Base-by-base conservation (phyloP, 2,113 vertebrate species). In the Sporophila hypoxantha region DNA sequence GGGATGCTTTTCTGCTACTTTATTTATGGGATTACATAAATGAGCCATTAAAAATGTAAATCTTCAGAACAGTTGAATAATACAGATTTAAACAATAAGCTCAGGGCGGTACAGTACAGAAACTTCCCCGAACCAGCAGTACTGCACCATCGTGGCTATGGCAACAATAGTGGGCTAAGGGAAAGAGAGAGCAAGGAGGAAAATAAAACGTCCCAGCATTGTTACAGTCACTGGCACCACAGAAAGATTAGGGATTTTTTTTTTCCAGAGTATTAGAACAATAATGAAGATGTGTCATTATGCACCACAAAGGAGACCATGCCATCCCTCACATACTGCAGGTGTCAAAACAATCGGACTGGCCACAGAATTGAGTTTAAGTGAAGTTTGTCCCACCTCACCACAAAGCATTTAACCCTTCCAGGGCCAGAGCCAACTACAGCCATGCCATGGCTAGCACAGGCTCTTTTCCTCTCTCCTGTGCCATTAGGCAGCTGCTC, bases 21-120 rank as follows among this genome's bases (percentile, higher is more conserved):
- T 98, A 98, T 98, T 98, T 98, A 98, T 98, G 96, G 98, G 98
- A 98, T 98, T 98, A 98, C 97, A 98, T 98, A 98, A 98, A 98
- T 97, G 97, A 97, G 97, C 97, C 97, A 98, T 98, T 98, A 98
- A 98, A 98, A 98, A 98, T 98, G 98, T 98, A 98, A 98, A 98
- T 98, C 98, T 98, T 97, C 97, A 97, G 96, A 96, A 97, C 95
- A 96, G 96, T 97, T 91, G 97, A 96, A 97, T 98, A 97, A 97
- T 97, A 96, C 97, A 97, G 96, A 96, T 97, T 97, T 97, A 96
- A 97, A 98, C 97, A 97, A 98, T 97, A 94, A 96, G 95, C 95
- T 93, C 60, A 93, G 76, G 95, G 97, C 96, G 93, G 96, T 97
- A 97, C 96, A 97, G 97, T 97, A 97, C 94, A 95, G 64, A 93